Percentiles rank a stretch among this genome's conserved stretches.
Evolutionary conservation across 2,113 vertebrate species (phyloP).

Genomic region (Hymenochirus boettgeri): DNA sequence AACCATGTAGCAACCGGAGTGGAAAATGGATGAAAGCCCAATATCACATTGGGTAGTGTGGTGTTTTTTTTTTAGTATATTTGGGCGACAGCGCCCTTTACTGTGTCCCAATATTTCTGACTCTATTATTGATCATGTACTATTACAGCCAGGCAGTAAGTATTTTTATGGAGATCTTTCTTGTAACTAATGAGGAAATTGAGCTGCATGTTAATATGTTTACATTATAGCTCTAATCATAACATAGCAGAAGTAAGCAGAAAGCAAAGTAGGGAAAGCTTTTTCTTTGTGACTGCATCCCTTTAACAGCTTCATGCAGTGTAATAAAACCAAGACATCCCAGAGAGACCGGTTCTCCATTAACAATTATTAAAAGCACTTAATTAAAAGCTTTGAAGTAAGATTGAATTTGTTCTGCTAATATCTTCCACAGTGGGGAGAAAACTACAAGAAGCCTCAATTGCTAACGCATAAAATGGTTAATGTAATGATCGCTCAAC

Average conservation of each 20-base stretch:
- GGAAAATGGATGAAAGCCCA: too few species aligned
- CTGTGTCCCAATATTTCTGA: too few species aligned
- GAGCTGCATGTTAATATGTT: not conserved
- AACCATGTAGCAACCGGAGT: too few species aligned
- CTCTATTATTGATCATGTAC: too few species aligned
- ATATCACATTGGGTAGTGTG: too few species aligned
- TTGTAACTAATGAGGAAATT: not conserved
- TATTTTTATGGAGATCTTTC: too few species aligned
- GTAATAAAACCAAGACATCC: slow-evolving; percentile 37
- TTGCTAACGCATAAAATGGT: slow-evolving; percentile 33
- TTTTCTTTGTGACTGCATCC: not conserved
- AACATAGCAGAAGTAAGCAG: not conserved
- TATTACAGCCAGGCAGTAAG: too few species aligned
- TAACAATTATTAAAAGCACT: slow-evolving; percentile 37
- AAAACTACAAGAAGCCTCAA: slow-evolving; percentile 30
- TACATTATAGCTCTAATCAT: slow-evolving; percentile 2
- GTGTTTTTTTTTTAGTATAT: too few species aligned
- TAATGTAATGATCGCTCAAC: slow-evolving; percentile 23
- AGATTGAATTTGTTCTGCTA: slow-evolving; percentile 34
- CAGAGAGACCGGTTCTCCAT: slow-evolving; percentile 18
- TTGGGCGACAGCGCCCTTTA: too few species aligned
- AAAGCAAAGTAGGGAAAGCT: not conserved
- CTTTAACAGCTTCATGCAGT: slow-evolving; percentile 15
- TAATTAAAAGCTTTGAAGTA: slow-evolving; percentile 36
- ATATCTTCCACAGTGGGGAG: slow-evolving; percentile 37